Percentiles rank a stretch among this genome's conserved stretches.
Conservation (phyloP, 2,113 vertebrate species). For the Pygoscelis antarcticus region DNA sequence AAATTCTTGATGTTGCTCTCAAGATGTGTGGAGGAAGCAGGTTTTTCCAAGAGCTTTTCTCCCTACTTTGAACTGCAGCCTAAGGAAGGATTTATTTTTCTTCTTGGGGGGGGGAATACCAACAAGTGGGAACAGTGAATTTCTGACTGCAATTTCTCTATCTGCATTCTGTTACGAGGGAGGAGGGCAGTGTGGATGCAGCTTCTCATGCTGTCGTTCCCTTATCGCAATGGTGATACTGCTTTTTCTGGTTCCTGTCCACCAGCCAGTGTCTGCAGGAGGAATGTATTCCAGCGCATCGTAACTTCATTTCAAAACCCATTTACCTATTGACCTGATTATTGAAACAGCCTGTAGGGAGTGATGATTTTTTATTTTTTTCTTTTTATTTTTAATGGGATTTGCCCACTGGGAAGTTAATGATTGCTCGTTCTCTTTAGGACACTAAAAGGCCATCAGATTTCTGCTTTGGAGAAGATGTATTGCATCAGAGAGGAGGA, state of each 20-base stretch:
- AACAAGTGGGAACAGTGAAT: not conserved
- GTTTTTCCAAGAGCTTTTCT: not conserved
- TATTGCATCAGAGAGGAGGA: not conserved
- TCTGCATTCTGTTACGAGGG: not conserved
- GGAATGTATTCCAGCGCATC: not conserved
- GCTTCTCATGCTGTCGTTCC: not conserved
- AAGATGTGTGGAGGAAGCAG: not conserved
- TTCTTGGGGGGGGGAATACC: not conserved
- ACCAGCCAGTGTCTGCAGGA: not conserved
- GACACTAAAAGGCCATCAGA: not conserved
- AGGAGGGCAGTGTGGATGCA: not conserved
- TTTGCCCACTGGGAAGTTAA: not conserved
- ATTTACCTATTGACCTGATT: not conserved
- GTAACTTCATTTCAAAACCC: not conserved
- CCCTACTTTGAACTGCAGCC: not conserved
- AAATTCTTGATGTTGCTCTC: not conserved
- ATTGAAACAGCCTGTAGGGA: not conserved
- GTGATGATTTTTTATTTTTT: too few species aligned
- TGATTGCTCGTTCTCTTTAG: not conserved
- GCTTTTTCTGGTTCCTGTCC: not conserved
- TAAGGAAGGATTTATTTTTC: not conserved
- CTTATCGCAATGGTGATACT: rapidly evolving
- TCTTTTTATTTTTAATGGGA: not conserved
- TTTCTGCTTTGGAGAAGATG: not conserved
- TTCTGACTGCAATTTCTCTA: not conserved